Base-by-base conservation (phyloP, 2,797 vertebrate species). In the Craterocephalus amniculus region DNA sequence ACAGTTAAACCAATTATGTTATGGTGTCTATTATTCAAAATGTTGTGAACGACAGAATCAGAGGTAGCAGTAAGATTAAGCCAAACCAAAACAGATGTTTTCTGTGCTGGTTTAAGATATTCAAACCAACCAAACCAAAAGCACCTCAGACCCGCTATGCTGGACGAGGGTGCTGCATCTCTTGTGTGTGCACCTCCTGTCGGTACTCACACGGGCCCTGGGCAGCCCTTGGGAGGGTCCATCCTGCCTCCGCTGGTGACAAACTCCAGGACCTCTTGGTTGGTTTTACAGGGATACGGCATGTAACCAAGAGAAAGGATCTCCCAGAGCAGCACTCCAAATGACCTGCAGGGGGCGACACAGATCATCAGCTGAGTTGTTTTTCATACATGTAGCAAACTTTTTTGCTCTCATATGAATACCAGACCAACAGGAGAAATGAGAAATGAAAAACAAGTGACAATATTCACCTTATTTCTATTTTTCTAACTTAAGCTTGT, bases 291-390 rank as follows among this genome's bases (percentile, higher is more conserved):
- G 4, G 97, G 96, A 75, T 97, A 98, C 0, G 96, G 96, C 96
- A 97, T 96, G 84, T 96, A 99, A 31, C 97, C 97, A 83, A 98
- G 87, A 35, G 96, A 99, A 80, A 98, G 95, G 85, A 98, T 96
- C 89, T 98, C 96, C 96, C 97, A 97, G n/a, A 99, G 95, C 60
- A 99, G 91, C 62, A 98, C 96, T 36, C 97, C 97, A 82, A 98
- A 99, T 29, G 97, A 99, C 97, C 97, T 99, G 88, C 79, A 90
- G 87, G 84, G 74, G 90, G 84, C 83, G 91, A 83, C 80, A 91
- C 56, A 89, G 70, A 45, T 68, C 76, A 78, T 38, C 60, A 61
- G 27, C 63, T 66, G 35, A 35, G 56, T 43, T 4, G 34, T 49
- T 36, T 43, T 54, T 16, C 49, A 66, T 20, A 11, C 4, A n/a